A percentile compares a stretch with the other conserved stretches of the same genome.
These are phyloP conservation scores for Drosophila eohydei DNA, from an alignment of 2,888 invertebrate genomes.

Conservation along the genomic window DNA sequence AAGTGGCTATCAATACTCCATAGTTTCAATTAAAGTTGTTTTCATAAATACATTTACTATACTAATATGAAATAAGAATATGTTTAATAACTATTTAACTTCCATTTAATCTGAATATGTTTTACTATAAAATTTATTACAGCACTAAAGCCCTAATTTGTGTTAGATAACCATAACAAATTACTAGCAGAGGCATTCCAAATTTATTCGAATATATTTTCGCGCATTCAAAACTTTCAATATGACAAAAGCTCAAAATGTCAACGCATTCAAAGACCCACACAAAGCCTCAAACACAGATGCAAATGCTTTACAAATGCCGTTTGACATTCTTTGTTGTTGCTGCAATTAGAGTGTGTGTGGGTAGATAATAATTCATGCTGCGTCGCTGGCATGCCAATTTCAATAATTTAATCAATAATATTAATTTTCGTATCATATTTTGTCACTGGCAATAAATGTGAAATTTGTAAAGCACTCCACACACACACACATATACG, in stretches of 20 bases:
- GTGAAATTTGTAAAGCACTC: slow-evolving; percentile 79
- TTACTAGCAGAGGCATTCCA: slow-evolving; percentile 9
- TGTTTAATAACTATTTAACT: background rate
- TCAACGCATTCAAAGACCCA: slow-evolving; percentile 39
- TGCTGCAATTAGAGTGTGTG: slow-evolving; percentile 4
- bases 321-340: slow-evolving; percentile 43
- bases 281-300: slow-evolving; percentile 25
- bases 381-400: slow-evolving; percentile 78
- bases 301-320: slow-evolving; percentile 48
- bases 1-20: no score
- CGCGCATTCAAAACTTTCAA: slow-evolving; percentile 29
- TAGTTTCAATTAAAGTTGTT: no score
- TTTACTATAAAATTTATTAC: background rate
- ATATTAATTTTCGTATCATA: slow-evolving; percentile 85
- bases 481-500: slow-evolving; percentile 8
- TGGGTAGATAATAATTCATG: slow-evolving; percentile 72
- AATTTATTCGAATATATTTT: slow-evolving; percentile 32
- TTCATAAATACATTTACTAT: no score
- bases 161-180: background rate
- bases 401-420: slow-evolving; percentile 85
- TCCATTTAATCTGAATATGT: background rate
- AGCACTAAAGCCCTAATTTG: background rate
- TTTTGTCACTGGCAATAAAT: slow-evolving; percentile 85
- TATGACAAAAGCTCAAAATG: slow-evolving; percentile 60
- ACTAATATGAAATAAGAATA: background rate